Base-by-base conservation (phyloP, 2,888 invertebrate genomes). In the Pseudococcus viburni region DNA sequence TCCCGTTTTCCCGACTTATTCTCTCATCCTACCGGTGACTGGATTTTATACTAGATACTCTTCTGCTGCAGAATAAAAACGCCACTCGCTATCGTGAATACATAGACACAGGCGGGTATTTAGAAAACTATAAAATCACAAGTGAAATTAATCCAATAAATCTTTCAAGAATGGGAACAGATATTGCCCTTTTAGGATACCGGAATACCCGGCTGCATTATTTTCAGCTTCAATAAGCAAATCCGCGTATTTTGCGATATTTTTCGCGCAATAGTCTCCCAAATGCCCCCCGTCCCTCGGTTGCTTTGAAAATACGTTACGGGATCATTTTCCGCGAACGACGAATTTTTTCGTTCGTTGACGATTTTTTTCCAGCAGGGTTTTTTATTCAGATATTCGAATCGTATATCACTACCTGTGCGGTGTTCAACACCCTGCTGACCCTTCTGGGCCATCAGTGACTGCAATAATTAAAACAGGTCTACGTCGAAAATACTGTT, bases 111-210 rank as follows among this genome's bases (percentile, higher is more conserved):
- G 9, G 3, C 33, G 26, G 26, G 26, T 73, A 33, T 26, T 59
- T 26, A 59, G 26, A 51, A 55, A 85, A 85, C 26, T 39, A 59
- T 59, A 80, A 80, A 80, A 80, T 80, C 80, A 33, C n/a, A n/a
- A 68, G 86, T 22, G 39, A 86, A 86, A 86, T 86, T 86, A 86
- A 86, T 86, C 86, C 68, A 64, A 86, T 86, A 86, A 86, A 86
- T 86, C 86, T 86, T 86, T 73, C n/a, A 73, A 86, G 42, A 85
- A 59, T 33, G 39, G 64, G 26, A 86, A 86, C n/a, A 86, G 64
- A 73, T 68, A 64, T 73, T 86, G 46, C 46, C 68, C 33, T 73
- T 73, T 48, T 80, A 42, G 33, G 5, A 59, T 59, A 59, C 11
- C 42, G 26, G 26, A 33, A 33, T 59, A 59, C 22, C 42, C 42